Evolutionary conservation across 2,797 vertebrate species (phyloP).

Genomic region (Bradypus variegatus): DNA sequence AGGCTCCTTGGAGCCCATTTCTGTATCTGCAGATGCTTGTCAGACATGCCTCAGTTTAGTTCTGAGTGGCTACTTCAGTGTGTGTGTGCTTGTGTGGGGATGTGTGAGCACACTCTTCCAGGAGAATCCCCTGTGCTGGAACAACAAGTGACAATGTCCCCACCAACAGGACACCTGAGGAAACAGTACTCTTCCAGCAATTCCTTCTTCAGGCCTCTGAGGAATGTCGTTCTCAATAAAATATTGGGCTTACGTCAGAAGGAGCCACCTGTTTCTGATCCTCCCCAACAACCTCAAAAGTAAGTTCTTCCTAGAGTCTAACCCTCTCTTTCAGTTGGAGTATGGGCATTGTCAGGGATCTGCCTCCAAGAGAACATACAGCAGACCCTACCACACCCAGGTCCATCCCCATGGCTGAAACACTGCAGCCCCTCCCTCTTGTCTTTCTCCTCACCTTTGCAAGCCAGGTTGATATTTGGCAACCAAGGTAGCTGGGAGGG

Average conservation of each 20-base stretch:
- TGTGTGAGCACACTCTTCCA: neutral
- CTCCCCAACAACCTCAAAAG: neutral
- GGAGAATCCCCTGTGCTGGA: slow-evolving; percentile 14
- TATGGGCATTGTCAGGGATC: neutral
- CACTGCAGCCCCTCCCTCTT: neutral
- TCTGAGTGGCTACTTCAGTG: neutral
- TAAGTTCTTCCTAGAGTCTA: slow-evolving; percentile 24
- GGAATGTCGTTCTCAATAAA: neutral
- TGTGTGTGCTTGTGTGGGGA: too few species aligned
- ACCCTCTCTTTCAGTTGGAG: neutral
- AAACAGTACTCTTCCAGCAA: slow-evolving; percentile 17
- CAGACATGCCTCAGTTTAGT: neutral
- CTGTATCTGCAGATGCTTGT: neutral
- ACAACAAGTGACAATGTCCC: slow-evolving; percentile 64
- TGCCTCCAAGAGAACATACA: neutral
- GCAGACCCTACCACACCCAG: neutral
- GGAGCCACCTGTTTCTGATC: neutral
- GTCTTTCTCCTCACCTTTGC: neutral
- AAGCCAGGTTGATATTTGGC: slow-evolving; percentile 22
- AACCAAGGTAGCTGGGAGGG: neutral
- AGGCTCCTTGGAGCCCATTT: neutral
- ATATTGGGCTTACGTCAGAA: neutral
- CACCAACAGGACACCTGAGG: slow-evolving; percentile 63
- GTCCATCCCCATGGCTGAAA: neutral
- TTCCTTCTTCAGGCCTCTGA: neutral